phyloP scores from a whole-genome alignment of 2,888 invertebrate genomes.

The Cryptocheilus praepositus region DNA sequence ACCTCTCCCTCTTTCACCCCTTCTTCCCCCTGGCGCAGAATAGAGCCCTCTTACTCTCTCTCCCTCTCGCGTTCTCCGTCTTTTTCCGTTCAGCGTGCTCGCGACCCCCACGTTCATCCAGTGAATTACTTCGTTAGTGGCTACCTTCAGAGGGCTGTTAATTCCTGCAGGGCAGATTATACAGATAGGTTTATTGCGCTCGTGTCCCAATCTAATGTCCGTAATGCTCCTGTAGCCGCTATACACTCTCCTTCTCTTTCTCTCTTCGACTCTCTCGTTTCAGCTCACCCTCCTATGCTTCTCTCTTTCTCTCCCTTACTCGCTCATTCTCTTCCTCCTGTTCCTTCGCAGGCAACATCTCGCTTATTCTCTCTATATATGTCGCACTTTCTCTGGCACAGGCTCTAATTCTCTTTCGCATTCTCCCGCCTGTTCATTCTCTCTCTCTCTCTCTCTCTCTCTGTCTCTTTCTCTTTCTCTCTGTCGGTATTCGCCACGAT shows the following conservation, averaged over 20 bases:
- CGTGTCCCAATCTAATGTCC: constrained; percentile 75
- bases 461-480: too few relatives aligned
- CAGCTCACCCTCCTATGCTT: background rate
- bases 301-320: background rate
- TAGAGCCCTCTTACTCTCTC: constrained; percentile 6
- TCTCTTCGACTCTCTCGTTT: background rate
- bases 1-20: constrained; percentile 33
- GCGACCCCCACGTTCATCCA: constrained; percentile 70
- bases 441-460: too few relatives aligned
- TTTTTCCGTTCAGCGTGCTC: constrained; percentile 26
- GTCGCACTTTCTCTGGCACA: too few relatives aligned
- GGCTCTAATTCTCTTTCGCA: constrained; percentile 1
- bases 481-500: background rate
- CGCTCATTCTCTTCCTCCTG: too few relatives aligned
- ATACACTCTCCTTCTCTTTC: constrained; percentile 13
- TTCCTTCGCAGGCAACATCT: too few relatives aligned
- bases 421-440: background rate
- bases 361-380: too few relatives aligned
- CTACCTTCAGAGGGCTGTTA: constrained; percentile 75
- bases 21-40: constrained; percentile 2
- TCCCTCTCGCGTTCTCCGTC: constrained; percentile 27
- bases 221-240: constrained; percentile 72
- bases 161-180: constrained; percentile 75
- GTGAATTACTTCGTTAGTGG: constrained; percentile 76
- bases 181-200: constrained; percentile 75